Evolutionary conservation across 2,113 vertebrate species (phyloP), one percentile per base, ranked within the genome.

Genomic region (Zosterops hypoxanthus): DNA sequence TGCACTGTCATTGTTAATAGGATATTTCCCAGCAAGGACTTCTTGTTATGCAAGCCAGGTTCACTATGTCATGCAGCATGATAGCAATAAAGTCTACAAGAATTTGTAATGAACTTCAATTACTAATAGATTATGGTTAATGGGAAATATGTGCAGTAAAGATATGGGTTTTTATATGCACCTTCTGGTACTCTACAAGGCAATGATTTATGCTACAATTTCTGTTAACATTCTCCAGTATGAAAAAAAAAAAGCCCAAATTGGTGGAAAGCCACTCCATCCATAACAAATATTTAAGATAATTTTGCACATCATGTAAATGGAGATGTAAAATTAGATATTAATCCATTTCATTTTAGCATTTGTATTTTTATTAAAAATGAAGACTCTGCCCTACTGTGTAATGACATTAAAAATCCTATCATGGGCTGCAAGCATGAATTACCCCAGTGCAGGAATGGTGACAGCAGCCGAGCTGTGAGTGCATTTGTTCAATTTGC

Each of bases 51-150:
- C 98, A 99, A 98, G 97, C 98, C 98, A 98, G 98, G 99, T 99
- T 98, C 98, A 92, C 97, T 98, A 96, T 98, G 98, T 98, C 98
- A 98, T 97, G 98, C 98, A 98, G 98, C 98, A 98, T 98, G 98
- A 98, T 97, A 98, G 98, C 97, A 98, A 98, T 98, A 99, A 98
- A 98, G 98, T 98, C 98, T 98, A 99, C 98, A 99, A 98, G 98
- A 98, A 98, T 98, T 98, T 98, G 97, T 99, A 99, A 99, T 99
- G 98, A 99, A 99, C 98, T 99, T 99, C 98, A 99, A 99, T 99
- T 99, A 99, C 98, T 98, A 98, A 98, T 98, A 98, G 98, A 99
- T 99, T 99, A 99, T 98, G 98, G 98, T 98, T 99, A 99, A 99
- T 98, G 98, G 98, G 98, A 98, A 99, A 99, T 99, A 99, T 98